These are phyloP conservation scores for Corythornis madagascariensis DNA, from an alignment of 2,113 vertebrate genomes.

Conservation along the genomic window DNA sequence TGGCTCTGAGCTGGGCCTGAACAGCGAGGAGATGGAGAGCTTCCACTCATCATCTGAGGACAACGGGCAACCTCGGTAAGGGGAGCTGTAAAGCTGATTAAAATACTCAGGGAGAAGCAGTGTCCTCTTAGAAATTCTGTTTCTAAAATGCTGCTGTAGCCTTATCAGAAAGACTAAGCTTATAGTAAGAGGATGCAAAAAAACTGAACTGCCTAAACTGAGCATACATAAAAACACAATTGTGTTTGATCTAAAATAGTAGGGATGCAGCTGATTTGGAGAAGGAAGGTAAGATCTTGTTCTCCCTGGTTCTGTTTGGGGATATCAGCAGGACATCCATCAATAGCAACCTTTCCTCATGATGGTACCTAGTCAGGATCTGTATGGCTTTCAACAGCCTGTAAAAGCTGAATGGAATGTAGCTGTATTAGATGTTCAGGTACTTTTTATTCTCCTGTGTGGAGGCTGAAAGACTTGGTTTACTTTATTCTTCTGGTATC, in stretches of 20 bases:
- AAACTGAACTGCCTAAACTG: neutral
- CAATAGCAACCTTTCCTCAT: neutral
- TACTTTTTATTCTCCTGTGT: rapidly evolving
- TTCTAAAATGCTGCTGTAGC: neutral
- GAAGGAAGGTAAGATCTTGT: neutral
- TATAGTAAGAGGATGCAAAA: neutral
- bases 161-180: neutral
- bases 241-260: neutral
- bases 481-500: neutral
- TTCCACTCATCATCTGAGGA: constrained; percentile 80
- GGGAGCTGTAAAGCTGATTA: neutral
- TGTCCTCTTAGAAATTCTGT: neutral
- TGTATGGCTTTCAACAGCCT: neutral
- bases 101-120: neutral
- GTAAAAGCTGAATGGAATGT: neutral
- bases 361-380: neutral
- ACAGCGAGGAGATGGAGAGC: constrained; percentile 90
- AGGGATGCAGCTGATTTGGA: neutral
- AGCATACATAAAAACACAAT: neutral
- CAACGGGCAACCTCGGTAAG: constrained; percentile 81
- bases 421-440: neutral
- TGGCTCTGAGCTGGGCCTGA: constrained; percentile 91
- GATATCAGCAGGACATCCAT: neutral
- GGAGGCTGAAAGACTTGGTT: neutral
- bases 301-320: neutral